Evolutionary conservation across 2,888 invertebrate genomes (phyloP).

Genomic region (Cataglyphis albicans): DNA sequence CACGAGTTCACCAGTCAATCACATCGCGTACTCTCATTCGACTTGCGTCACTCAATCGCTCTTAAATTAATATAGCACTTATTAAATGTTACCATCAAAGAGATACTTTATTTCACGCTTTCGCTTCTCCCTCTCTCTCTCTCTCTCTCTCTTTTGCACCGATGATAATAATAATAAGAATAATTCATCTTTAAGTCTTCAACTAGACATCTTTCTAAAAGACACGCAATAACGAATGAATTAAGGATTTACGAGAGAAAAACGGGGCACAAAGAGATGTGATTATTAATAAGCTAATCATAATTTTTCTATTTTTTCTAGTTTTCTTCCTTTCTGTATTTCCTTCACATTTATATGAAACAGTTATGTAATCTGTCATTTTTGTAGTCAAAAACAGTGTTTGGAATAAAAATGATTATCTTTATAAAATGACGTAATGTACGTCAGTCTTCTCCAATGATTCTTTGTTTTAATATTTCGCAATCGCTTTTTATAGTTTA

Average conservation of each 20-base stretch:
- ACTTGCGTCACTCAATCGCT: slow-evolving; percentile 42
- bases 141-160: slow-evolving; percentile 24
- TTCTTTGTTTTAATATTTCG: slow-evolving; percentile 30
- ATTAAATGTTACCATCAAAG: slow-evolving; percentile 51
- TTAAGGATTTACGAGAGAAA: slow-evolving; percentile 64
- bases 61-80: slow-evolving; percentile 52
- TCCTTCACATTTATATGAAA: slow-evolving; percentile 58
- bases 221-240: slow-evolving; percentile 82
- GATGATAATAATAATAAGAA: slow-evolving; percentile 59
- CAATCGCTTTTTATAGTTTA: slow-evolving; percentile 29
- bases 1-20: slow-evolving; percentile 64
- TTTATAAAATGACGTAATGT: slow-evolving; percentile 41
- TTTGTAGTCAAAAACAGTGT: slow-evolving; percentile 45
- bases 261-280: slow-evolving; percentile 60
- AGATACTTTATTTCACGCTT: slow-evolving; percentile 12
- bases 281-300: slow-evolving; percentile 67
- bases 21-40: slow-evolving; percentile 60
- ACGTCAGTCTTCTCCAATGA: slow-evolving; percentile 38
- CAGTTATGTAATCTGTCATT: slow-evolving; percentile 59
- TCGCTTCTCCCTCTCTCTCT: slow-evolving; percentile 10
- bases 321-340: slow-evolving; percentile 39
- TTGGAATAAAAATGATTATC: slow-evolving; percentile 55
- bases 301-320: slow-evolving; percentile 63
- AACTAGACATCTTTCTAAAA: slow-evolving; percentile 76
- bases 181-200: slow-evolving; percentile 68